phyloP scores from a whole-genome alignment of 2,113 vertebrate genomes.

The Laticauda laticaudata region DNA sequence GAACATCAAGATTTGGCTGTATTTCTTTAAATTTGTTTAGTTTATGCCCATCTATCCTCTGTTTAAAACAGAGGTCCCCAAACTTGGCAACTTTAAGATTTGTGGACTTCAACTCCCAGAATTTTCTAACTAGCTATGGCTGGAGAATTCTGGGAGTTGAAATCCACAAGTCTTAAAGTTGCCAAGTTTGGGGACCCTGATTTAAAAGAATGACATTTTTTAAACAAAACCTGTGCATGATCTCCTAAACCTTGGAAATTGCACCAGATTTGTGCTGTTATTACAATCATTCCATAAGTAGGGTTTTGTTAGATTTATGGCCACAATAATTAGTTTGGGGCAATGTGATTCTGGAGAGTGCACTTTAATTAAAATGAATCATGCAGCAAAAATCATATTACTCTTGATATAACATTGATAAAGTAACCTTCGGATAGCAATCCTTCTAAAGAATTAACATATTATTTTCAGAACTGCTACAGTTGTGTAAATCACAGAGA shows the following conservation, averaged over 20 bases:
- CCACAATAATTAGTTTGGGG: constrained; percentile 1
- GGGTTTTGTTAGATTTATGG: background rate
- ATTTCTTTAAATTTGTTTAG: background rate
- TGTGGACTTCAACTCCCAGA: too few species aligned
- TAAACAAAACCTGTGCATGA: background rate
- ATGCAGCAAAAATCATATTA: constrained; percentile 3
- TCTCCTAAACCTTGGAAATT: background rate
- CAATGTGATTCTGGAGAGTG: background rate
- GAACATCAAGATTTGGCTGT: background rate
- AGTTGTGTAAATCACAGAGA: background rate
- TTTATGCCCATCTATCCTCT: background rate
- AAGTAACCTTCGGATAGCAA: background rate
- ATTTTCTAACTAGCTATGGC: too few species aligned
- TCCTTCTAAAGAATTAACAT: background rate
- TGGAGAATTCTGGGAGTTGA: too few species aligned
- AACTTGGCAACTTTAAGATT: too few species aligned
- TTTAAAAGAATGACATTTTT: too few species aligned
- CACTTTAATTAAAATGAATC: constrained; percentile 13
- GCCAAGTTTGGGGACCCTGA: too few species aligned
- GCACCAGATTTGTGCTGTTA: background rate
- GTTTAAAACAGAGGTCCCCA: background rate
- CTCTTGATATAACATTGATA: background rate
- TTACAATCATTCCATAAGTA: background rate
- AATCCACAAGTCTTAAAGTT: too few species aligned
- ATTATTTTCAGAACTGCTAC: background rate